These are phyloP conservation scores for Callochromis pleurospilus DNA, from an alignment of 2,113 vertebrate species.

Conservation along the genomic window DNA sequence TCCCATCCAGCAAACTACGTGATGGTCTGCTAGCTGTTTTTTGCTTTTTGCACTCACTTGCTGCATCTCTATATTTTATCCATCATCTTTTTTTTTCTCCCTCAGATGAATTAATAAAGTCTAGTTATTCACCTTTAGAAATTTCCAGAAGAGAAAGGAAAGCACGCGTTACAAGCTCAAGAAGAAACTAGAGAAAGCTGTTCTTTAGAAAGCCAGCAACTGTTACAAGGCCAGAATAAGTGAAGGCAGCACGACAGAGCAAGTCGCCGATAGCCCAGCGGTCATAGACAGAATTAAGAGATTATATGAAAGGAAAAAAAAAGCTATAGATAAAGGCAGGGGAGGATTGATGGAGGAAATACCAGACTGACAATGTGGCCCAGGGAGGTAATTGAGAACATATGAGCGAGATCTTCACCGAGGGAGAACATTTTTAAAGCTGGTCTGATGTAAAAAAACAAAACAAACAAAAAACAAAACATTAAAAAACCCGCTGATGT, in stretches of 20 bases:
- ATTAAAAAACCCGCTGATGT: slow-evolving; percentile 40
- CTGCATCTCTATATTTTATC: neutral
- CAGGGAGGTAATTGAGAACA: slow-evolving; percentile 76
- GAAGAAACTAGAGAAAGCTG: neutral
- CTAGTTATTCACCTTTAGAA: neutral
- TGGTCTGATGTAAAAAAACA: neutral
- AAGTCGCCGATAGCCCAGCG: neutral
- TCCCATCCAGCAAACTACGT: neutral
- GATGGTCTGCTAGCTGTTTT: neutral
- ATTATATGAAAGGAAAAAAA: neutral
- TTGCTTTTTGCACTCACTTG: neutral
- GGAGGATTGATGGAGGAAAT: slow-evolving; percentile 68
- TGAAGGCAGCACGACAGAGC: neutral
- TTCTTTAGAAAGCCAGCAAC: neutral
- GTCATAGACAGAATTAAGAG: neutral
- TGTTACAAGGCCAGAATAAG: neutral
- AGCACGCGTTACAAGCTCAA: neutral
- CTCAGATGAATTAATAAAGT: neutral
- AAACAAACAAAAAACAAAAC: neutral
- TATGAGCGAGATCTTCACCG: slow-evolving; percentile 57
- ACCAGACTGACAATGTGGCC: slow-evolving; percentile 75
- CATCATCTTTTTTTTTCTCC: neutral
- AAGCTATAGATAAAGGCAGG: slow-evolving; percentile 7
- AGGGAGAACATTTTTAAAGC: neutral
- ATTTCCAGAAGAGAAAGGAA: neutral